Evolutionary conservation across 2,113 vertebrate species (phyloP).

Genomic region (human): DNA sequence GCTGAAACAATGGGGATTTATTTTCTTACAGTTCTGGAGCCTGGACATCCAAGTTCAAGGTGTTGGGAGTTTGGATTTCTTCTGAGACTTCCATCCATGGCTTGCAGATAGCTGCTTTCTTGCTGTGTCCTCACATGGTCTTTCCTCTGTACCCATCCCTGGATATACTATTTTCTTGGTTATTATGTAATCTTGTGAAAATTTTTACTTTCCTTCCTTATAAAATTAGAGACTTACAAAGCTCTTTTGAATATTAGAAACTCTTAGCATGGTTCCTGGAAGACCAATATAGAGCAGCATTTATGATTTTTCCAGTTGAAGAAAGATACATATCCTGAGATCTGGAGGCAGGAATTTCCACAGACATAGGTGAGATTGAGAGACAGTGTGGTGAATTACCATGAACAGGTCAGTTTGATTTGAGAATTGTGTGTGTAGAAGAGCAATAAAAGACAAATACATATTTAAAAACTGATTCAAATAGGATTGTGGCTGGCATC

Average conservation of each 20-base stretch:
- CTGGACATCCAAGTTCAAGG: not conserved
- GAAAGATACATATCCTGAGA: not conserved
- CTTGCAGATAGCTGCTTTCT: not conserved
- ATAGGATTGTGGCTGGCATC: not conserved
- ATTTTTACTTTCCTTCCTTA: not conserved
- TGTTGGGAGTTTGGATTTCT: not conserved
- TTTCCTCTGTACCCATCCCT: not conserved
- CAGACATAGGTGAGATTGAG: not conserved
- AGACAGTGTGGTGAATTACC: not conserved
- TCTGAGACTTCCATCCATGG: too few species aligned
- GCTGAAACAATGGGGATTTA: not conserved
- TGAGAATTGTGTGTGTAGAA: not conserved
- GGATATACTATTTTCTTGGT: not conserved
- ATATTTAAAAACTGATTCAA: not conserved
- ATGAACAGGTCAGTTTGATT: not conserved
- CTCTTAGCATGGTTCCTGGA: not conserved
- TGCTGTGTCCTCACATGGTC: not conserved
- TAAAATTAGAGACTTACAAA: not conserved
- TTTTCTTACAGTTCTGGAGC: not conserved
- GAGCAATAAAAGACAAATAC: not conserved
- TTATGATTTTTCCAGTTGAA: conserved; percentile 1
- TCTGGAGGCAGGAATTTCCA: not conserved
- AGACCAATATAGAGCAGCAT: not conserved
- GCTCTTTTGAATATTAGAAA: not conserved
- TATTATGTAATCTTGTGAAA: not conserved